phyloP scores from a whole-genome alignment of 2,113 vertebrate species.

The Sapayoa aenigma region DNA sequence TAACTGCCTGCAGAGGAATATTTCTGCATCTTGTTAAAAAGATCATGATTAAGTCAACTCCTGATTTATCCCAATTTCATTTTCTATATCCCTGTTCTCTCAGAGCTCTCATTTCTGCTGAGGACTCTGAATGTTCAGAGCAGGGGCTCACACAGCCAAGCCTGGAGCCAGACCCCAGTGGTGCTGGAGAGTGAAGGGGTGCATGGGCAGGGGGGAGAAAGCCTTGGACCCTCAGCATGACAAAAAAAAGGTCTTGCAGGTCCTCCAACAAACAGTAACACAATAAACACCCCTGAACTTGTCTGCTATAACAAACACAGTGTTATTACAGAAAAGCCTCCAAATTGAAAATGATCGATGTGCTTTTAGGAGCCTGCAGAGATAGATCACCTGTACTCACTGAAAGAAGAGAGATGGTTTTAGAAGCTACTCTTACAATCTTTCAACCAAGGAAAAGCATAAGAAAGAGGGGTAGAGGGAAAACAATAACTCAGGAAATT shows the following conservation, averaged over 20 bases:
- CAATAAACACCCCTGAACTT: not conserved
- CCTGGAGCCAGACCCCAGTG: not conserved
- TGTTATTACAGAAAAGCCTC: not conserved
- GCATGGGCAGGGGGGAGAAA: not conserved
- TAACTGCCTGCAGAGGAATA: not conserved
- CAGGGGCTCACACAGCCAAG: not conserved
- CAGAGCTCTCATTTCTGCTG: not conserved
- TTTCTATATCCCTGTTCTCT: not conserved
- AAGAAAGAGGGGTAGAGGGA: not conserved
- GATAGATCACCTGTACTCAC: not conserved
- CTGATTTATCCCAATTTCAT: not conserved
- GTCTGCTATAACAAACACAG: not conserved
- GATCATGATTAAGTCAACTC: not conserved
- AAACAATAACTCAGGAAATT: not conserved
- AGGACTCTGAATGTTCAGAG: not conserved
- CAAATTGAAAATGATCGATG: not conserved
- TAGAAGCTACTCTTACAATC: not conserved
- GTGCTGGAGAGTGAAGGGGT: not conserved
- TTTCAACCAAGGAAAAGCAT: not conserved
- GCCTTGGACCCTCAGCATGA: not conserved
- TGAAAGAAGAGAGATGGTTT: not conserved
- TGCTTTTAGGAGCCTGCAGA: slow-evolving; percentile 9
- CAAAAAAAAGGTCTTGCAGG: not conserved
- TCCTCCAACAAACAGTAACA: not conserved
- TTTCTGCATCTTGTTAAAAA: not conserved